Evolutionary conservation across 2,113 vertebrate species (phyloP).

Genomic region (Syngnathus floridae): DNA sequence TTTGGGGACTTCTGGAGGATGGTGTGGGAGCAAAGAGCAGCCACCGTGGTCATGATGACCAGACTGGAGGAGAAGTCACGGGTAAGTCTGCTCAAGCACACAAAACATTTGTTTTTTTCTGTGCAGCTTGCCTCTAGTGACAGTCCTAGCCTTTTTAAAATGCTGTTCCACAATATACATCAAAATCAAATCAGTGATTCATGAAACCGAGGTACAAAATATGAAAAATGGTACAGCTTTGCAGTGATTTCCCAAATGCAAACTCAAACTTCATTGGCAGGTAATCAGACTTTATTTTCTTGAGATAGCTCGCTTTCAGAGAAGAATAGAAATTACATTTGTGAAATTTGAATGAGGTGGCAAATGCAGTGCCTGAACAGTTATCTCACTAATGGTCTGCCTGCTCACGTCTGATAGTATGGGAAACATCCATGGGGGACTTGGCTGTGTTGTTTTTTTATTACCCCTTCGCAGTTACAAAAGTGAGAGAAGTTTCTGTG

Average conservation of each 20-base stretch:
- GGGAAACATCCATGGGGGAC: conserved; percentile 15
- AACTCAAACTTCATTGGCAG: conserved; percentile 18
- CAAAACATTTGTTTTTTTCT: conserved; percentile 1
- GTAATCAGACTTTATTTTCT: conserved; percentile 34
- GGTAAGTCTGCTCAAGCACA: conserved; percentile 62
- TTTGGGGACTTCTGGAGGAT: conserved; percentile 98
- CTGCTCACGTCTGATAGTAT: conserved; percentile 30
- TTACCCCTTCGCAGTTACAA: conserved; percentile 20
- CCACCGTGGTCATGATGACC: conserved; percentile 98
- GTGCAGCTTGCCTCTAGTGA: not conserved
- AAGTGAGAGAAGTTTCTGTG: not conserved
- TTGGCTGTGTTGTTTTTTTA: conserved; percentile 18
- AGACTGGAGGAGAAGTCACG: conserved; percentile 94
- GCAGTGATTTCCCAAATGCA: conserved; percentile 26
- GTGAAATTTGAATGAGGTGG: conserved; percentile 10
- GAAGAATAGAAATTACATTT: conserved; percentile 10
- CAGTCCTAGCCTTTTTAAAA: not conserved
- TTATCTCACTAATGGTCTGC: conserved; percentile 26
- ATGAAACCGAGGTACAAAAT: conserved; percentile 8
- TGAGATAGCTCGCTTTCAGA: conserved; percentile 20
- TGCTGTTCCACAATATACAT: conserved; percentile 9
- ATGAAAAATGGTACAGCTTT: conserved; percentile 21
- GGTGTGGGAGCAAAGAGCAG: conserved; percentile 97
- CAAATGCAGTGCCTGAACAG: conserved; percentile 8
- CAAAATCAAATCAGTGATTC: conserved; percentile 22